Evolutionary conservation across 2,113 vertebrate species (phyloP).

Genomic region (Nannobrachium achirus): DNA sequence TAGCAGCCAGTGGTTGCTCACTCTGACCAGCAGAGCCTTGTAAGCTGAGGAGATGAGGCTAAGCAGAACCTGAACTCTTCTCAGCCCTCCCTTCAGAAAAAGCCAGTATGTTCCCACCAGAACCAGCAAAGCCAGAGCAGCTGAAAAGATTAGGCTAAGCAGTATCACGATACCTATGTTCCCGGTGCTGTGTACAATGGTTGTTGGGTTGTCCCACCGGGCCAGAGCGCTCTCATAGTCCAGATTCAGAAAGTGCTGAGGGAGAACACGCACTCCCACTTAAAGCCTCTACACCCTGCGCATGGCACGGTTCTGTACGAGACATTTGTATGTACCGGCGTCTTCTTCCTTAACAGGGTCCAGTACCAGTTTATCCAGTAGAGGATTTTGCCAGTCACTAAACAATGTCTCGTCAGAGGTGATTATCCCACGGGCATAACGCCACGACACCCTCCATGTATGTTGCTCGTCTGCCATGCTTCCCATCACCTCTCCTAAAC

Average conservation of each 20-base stretch:
- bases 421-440: slow-evolving; percentile 82
- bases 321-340: slow-evolving; percentile 86
- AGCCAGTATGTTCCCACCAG: slow-evolving; percentile 17
- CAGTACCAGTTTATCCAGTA: slow-evolving; percentile 65
- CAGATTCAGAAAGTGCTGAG: slow-evolving; percentile 67
- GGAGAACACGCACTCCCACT: slow-evolving; percentile 86
- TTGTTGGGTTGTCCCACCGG: slow-evolving; percentile 41
- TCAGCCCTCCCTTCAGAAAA: slow-evolving; percentile 6
- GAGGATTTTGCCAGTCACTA: slow-evolving; percentile 46
- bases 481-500: slow-evolving; percentile 71
- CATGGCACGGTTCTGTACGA: slow-evolving; percentile 74
- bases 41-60: too few relatives aligned
- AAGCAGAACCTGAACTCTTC: slow-evolving; percentile 20
- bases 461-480: slow-evolving; percentile 10
- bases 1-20: too few relatives aligned
- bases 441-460: slow-evolving; percentile 79
- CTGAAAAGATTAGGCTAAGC: slow-evolving; percentile 29
- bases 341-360: slow-evolving; percentile 72
- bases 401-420: slow-evolving; percentile 82
- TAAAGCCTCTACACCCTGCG: slow-evolving; percentile 82
- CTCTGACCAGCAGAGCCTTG: too few relatives aligned
- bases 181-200: slow-evolving; percentile 10
- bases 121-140: background rate
- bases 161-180: slow-evolving; percentile 5
- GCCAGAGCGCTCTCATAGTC: slow-evolving; percentile 68